phyloP scores from a whole-genome alignment of 2,888 invertebrate species.

The Gymnoscelis rufifasciata region DNA sequence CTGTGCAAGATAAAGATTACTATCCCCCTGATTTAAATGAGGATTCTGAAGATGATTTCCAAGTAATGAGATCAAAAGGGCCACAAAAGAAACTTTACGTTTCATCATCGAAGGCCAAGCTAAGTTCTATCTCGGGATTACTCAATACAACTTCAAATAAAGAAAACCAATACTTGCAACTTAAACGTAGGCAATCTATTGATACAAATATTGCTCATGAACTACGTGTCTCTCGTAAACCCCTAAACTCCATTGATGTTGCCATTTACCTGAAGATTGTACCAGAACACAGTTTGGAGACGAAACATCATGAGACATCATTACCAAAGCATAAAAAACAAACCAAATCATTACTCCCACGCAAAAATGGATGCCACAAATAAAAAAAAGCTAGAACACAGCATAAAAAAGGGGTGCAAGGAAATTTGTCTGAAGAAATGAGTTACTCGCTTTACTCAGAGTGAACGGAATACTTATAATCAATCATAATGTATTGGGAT shows the following conservation, averaged over 20 bases:
- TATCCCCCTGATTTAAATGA: too few species aligned
- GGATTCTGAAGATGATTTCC: too few species aligned
- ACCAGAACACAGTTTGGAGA: background rate
- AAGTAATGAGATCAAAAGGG: background rate
- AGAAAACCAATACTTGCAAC: background rate
- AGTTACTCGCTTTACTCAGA: conserved; percentile 8
- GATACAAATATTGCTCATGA: background rate
- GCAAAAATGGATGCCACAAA: conserved; percentile 13
- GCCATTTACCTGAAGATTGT: too few species aligned
- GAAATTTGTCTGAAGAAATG: conserved; percentile 12
- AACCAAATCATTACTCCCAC: conserved; percentile 7
- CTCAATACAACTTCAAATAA: background rate
- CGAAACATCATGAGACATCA: conserved; percentile 2
- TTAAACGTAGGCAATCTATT: background rate
- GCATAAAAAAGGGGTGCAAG: conserved; percentile 9
- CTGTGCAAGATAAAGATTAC: too few species aligned
- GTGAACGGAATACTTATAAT: conserved; percentile 10
- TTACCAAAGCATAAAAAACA: conserved; percentile 11
- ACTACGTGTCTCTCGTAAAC: background rate
- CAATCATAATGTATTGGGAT: conserved; percentile 13
- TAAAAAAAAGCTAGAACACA: conserved; percentile 4
- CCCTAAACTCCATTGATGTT: too few species aligned
- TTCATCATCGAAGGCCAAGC: background rate
- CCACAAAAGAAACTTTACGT: too few species aligned
- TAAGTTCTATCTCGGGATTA: background rate